Conservation (phyloP, 2,888 invertebrate species). For the Druceiella hillmani region DNA sequence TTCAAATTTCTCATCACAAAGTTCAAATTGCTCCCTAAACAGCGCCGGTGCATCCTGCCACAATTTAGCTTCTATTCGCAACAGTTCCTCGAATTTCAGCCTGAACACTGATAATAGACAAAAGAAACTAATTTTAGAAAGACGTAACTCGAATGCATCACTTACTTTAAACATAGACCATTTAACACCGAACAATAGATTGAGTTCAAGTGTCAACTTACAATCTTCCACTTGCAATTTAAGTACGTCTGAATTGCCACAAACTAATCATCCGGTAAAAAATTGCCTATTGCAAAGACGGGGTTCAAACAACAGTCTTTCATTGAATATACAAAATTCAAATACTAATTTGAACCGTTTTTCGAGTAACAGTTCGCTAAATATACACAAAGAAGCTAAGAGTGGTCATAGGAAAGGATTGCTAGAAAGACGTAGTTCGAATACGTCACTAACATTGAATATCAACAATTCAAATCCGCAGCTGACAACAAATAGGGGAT, state of each 20-base stretch:
- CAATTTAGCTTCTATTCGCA: conserved; percentile 40
- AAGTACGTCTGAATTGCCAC: conserved; percentile 31
- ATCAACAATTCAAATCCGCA: conserved; percentile 46
- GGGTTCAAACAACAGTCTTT: conserved; percentile 82
- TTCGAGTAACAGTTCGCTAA: conserved; percentile 53
- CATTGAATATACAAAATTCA: conserved; percentile 60
- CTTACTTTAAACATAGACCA: conserved; percentile 61
- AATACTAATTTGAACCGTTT: conserved; percentile 44
- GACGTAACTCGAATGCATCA: conserved; percentile 84
- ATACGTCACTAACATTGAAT: conserved; percentile 83
- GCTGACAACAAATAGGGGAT: conserved; percentile 40
- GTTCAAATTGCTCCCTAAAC: conserved; percentile 48
- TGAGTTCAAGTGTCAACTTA: conserved; percentile 38
- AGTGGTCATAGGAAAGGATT: conserved; percentile 59
- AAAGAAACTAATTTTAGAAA: conserved; percentile 66
- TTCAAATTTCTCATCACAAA: conserved; percentile 44
- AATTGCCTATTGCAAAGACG: conserved; percentile 73
- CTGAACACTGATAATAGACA: conserved; percentile 39
- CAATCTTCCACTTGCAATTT: conserved; percentile 38
- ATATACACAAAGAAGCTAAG: conserved; percentile 37
- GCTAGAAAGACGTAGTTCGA: conserved; percentile 82
- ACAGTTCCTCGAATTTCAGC: conserved; percentile 46
- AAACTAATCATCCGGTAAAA: conserved; percentile 31
- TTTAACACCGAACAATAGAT: conserved; percentile 37
- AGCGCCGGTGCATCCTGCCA: conserved; percentile 44